Base-by-base conservation (phyloP, 2,797 vertebrate species). In the Bucorvus abyssinicus region DNA sequence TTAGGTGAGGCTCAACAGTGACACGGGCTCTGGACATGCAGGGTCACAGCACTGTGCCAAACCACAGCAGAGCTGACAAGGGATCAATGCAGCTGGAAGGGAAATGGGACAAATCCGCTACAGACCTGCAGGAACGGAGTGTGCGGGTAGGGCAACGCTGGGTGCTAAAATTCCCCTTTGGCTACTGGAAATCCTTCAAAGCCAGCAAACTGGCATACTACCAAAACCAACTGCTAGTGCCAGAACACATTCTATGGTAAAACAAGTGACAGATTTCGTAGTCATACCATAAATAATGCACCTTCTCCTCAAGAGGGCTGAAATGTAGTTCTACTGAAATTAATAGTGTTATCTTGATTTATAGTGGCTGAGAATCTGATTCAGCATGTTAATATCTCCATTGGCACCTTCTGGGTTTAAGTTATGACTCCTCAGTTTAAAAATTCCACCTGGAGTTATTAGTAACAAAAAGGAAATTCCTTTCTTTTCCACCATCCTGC, bases 141-240 rank as follows among this genome's bases (percentile, higher is more conserved):
- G 2, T 0, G 0, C 29, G n/a, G 14, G 9, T 30, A 88, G 19
- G 82, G 63, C 3, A 16, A 20, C 0, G 2, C 52, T 44, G 84
- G 68, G 75, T 83, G 86, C 84, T 84, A 38, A 85, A 95, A 91
- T 85, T 81, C 71, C 89, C 84, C 88, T 75, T 89, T 87, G 73
- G 88, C 95, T 96, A 74, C 88, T 93, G 91, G 92, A 96, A 96
- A 86, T 42, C 78, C 84, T 87, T 95, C 94, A 97, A 96, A 97
- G 96, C 30, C 84, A 87, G 75, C 10, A 49, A 68, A 65, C 50
- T 90, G 93, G 86, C 71, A 0, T 75, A 45, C 44, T 49, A 89
- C 86, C 95, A 96, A 85, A 92, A 61, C 57, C 57, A 55, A 47
- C 4, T 50, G 61, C 75, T 71, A 9, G 55, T 71, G 93, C 78